Evolutionary conservation across 2,888 invertebrate genomes (phyloP).

Genomic region (Agonopterix subpropinquella): DNA sequence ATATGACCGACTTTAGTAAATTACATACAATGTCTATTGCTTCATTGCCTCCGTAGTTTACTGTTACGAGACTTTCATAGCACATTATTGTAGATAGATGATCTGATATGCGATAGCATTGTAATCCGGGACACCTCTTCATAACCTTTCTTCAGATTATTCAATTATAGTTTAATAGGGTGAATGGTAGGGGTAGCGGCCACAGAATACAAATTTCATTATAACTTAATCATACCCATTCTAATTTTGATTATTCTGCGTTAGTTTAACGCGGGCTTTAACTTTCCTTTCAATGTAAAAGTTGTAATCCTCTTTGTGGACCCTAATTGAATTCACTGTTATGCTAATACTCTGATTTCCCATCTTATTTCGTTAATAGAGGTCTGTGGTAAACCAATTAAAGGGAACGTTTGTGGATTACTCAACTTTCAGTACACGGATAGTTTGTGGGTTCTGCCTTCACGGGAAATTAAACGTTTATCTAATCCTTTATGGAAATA

Average conservation of each 20-base stretch:
- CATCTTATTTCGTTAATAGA: constrained; percentile 76
- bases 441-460: constrained; percentile 53
- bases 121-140: not conserved
- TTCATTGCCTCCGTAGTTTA: constrained; percentile 8
- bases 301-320: constrained; percentile 75
- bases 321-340: constrained; percentile 75
- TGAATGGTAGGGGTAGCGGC: constrained; percentile 18
- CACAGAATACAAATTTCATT: constrained; percentile 50
- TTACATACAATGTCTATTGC: constrained; percentile 14
- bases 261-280: constrained; percentile 64
- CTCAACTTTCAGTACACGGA: constrained; percentile 60
- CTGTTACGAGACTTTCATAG: not conserved
- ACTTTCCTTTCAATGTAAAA: constrained; percentile 73
- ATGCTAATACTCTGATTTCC: constrained; percentile 76
- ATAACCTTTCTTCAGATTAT: not conserved
- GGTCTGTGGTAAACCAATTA: constrained; percentile 73
- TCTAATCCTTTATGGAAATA: constrained; percentile 37
- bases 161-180: constrained; percentile 7
- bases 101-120: not conserved
- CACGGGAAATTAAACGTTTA: constrained; percentile 48
- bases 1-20: constrained; percentile 11
- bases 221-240: constrained; percentile 56
- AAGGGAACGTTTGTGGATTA: constrained; percentile 70
- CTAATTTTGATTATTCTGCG: constrained; percentile 68
- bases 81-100: not conserved